These are phyloP conservation scores for Pegea sp. DNA, from an alignment of 23 tunicate genomes.

Conservation along the genomic window DNA sequence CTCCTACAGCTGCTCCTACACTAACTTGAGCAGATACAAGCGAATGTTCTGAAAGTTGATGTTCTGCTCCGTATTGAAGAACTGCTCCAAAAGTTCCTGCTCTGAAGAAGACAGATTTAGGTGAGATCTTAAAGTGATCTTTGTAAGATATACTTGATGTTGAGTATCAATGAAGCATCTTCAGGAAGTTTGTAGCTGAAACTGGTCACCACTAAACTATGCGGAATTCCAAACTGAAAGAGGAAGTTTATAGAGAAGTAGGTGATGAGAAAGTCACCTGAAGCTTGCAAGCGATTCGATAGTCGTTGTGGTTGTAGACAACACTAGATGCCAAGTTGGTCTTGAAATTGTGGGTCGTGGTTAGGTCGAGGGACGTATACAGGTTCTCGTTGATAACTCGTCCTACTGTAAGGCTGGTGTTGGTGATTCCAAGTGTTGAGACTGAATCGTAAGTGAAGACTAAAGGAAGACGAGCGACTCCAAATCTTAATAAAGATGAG, in stretches of 20 bases:
- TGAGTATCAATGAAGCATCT: neutral
- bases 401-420: slow-evolving; percentile 23
- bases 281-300: slow-evolving; percentile 30
- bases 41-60: slow-evolving; percentile 43
- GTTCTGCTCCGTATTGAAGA: slow-evolving; percentile 72
- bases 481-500: slow-evolving; percentile 8
- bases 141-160: neutral
- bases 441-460: slow-evolving; percentile 21
- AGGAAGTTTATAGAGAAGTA: neutral
- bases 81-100: slow-evolving; percentile 53
- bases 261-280: slow-evolving; percentile 13
- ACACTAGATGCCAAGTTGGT: slow-evolving; percentile 27
- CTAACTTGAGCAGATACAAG: slow-evolving; percentile 47
- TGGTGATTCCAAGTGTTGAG: slow-evolving; percentile 22
- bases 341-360: slow-evolving; percentile 11
- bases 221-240: slow-evolving; percentile 69
- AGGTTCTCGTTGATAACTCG: slow-evolving; percentile 24
- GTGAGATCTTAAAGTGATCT: neutral
- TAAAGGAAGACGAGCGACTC: slow-evolving; percentile 38
- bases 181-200: slow-evolving; percentile 32
- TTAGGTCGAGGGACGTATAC: slow-evolving; percentile 33
- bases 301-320: slow-evolving; percentile 10
- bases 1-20: slow-evolving; percentile 69
- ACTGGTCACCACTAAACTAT: slow-evolving; percentile 31
- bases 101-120: slow-evolving; percentile 7